phyloP scores from a whole-genome alignment of 2,797 vertebrate species.

The Notamacropus eugenii region DNA sequence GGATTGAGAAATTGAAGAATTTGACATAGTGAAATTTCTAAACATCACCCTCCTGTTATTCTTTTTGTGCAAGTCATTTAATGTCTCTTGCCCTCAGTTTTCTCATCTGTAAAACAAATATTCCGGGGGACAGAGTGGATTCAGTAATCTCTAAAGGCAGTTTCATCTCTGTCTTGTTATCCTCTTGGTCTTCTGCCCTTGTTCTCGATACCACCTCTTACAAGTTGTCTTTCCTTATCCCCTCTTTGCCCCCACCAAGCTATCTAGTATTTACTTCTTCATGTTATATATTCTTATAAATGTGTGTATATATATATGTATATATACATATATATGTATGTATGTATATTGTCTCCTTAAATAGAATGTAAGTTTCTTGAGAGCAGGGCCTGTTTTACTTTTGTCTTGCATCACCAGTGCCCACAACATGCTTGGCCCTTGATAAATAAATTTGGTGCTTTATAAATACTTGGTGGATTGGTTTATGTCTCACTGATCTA shows the following conservation, averaged over 20 bases:
- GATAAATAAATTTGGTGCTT: not conserved
- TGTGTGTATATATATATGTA: too few relatives aligned
- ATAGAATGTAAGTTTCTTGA: not conserved
- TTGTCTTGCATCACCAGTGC: not conserved
- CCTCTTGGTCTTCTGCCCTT: not conserved
- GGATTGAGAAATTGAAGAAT: not conserved
- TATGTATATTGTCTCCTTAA: not conserved
- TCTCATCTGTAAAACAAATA: not conserved
- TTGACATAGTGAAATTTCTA: not conserved
- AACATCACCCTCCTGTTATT: not conserved
- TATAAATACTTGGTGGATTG: not conserved
- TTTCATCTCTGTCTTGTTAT: not conserved
- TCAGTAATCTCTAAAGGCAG: not conserved
- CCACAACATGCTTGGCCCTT: not conserved
- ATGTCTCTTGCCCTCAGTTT: not conserved
- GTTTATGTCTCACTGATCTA: not conserved
- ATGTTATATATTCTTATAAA: not conserved
- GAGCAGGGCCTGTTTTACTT: not conserved
- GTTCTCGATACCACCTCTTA: not conserved
- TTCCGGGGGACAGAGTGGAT: not conserved
- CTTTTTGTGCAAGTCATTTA: not conserved
- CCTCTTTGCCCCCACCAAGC: not conserved
- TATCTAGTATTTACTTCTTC: not conserved
- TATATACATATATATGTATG: too few relatives aligned
- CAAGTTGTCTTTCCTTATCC: not conserved